Evolutionary conservation across 2,113 vertebrate species (phyloP), one percentile per base, ranked within the genome.

Genomic region (Amblyopsis rosae): DNA sequence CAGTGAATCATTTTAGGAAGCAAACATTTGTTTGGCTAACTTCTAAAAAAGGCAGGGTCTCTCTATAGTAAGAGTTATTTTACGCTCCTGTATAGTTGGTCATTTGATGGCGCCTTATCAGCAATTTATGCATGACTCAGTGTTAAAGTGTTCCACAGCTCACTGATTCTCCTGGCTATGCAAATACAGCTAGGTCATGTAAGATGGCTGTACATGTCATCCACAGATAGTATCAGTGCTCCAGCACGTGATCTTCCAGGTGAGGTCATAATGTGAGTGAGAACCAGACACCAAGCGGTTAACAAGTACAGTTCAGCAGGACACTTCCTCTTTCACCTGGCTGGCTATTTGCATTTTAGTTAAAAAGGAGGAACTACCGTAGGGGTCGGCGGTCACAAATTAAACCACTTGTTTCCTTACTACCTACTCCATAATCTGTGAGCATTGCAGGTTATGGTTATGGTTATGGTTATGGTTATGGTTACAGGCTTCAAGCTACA

Each of bases 311-410:
- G 4, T 7, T 41, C 35, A 6, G 3, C 68, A 81, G 58, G 65
- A 73, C 11, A 85, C 85, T 90, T 89, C 87, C 89, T 88, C 74
- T 19, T 82, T 84, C 58, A 73, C 16, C 77, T 65, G 59, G 19
- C 49, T 13, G 8, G 17, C 69, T 61, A 86, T 90, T 89, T 89
- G 83, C 83, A 88, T 88, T 62, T 41, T 41, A 70, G 9, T 16
- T 11, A 59, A 61, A 48, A 26, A 79, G 67, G 72, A 82, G 79
- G 83, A 87, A 87, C 56, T 9, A 68, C 50, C 5, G 0, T 49
- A 33, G 45, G 60, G 6, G 26, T 61, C 47, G 65, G 58, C 67
- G 80, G 77, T 74, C 26, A 26, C 26, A 26, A 26, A 26, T 26
- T 11, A 57, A 26, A 11, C 26, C 16, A 64, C 46, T 51, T 70